phyloP scores from a whole-genome alignment of 2,113 vertebrate species.

The Pachyramphus minor region DNA sequence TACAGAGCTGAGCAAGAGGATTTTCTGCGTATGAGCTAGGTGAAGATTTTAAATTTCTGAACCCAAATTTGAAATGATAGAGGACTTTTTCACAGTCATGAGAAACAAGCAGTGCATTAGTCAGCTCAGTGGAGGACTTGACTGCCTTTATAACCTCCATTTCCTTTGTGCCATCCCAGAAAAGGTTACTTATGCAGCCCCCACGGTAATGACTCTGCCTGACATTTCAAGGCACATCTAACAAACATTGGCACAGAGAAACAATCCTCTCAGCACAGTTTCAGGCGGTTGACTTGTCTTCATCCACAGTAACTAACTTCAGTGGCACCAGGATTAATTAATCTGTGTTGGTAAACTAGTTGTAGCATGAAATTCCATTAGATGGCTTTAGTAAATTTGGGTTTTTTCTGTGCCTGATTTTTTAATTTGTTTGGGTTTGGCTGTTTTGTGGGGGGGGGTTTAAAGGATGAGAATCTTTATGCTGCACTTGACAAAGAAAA shows the following conservation, averaged over 20 bases:
- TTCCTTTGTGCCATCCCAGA: not conserved
- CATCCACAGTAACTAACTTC: not conserved
- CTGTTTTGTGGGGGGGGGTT: not conserved
- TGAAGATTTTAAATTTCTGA: not conserved
- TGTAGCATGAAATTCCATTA: not conserved
- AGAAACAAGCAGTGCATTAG: not conserved
- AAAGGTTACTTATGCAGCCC: slow-evolving; percentile 6
- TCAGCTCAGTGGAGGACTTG: slow-evolving; percentile 12
- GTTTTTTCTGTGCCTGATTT: not conserved
- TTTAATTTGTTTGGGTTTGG: not conserved
- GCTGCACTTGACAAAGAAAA: not conserved
- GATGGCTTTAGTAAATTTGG: not conserved
- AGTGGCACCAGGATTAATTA: not conserved
- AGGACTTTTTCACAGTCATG: not conserved
- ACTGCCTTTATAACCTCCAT: not conserved
- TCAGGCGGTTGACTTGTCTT: not conserved
- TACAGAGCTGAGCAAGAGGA: not conserved
- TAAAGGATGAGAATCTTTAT: not conserved
- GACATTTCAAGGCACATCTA: slow-evolving; percentile 46
- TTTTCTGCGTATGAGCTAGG: not conserved
- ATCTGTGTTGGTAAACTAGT: not conserved
- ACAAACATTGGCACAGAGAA: not conserved
- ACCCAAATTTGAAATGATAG: not conserved
- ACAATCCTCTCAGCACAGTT: not conserved
- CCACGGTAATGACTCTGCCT: not conserved